These are phyloP conservation scores for Meghimatium bilineatum DNA, from an alignment of 2,888 invertebrate genomes.

Conservation along the genomic window DNA sequence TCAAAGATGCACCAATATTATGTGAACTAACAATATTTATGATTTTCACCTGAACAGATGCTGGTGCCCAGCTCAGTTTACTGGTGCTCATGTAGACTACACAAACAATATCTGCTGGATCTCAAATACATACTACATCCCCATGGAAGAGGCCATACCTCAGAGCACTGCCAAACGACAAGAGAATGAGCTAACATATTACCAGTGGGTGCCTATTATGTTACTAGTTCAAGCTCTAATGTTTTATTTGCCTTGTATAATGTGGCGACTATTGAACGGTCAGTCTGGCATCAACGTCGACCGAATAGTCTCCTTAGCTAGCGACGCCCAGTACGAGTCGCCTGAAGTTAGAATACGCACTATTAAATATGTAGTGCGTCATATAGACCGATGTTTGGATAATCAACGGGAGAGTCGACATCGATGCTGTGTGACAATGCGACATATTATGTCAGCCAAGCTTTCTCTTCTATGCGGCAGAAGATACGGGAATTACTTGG, in stretches of 20 bases:
- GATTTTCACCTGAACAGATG: slow-evolving; percentile 8
- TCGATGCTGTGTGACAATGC: slow-evolving; percentile 69
- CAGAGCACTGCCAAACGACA: slow-evolving; percentile 40
- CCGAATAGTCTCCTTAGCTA: slow-evolving; percentile 74
- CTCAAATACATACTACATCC: slow-evolving; percentile 79
- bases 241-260: slow-evolving; percentile 79
- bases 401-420: slow-evolving; percentile 73
- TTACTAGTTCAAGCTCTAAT: slow-evolving; percentile 78
- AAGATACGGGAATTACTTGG: slow-evolving; percentile 78
- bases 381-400: slow-evolving; percentile 78
- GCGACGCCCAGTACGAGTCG: slow-evolving; percentile 77
- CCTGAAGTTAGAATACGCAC: slow-evolving; percentile 78
- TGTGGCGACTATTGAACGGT: slow-evolving; percentile 78
- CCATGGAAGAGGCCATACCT: slow-evolving; percentile 62
- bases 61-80: slow-evolving; percentile 73
- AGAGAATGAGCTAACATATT: slow-evolving; percentile 72
- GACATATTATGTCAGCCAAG: slow-evolving; percentile 72
- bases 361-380: slow-evolving; percentile 78
- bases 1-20: too few relatives aligned
- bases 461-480: slow-evolving; percentile 75
- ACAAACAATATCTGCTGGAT: slow-evolving; percentile 80
- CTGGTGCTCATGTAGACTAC: slow-evolving; percentile 79
- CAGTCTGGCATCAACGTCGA: slow-evolving; percentile 79
- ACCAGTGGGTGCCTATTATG: slow-evolving; percentile 78
- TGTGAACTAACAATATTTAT: too few relatives aligned